phyloP scores from a whole-genome alignment of 1,140 invertebrate species.

The Euura saliciscinereae region DNA sequence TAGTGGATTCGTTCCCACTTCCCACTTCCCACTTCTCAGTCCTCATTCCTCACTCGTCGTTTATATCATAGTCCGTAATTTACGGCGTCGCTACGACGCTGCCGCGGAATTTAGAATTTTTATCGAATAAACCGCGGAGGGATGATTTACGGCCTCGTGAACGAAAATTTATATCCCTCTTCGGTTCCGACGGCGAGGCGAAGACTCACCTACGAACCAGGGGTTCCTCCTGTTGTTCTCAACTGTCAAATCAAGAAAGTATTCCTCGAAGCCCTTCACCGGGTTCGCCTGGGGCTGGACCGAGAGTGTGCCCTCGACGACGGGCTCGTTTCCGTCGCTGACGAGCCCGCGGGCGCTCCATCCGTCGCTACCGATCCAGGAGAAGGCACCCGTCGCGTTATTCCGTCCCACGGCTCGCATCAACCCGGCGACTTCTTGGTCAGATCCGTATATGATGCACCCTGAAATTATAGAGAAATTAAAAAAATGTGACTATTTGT shows the following conservation, averaged over 20 bases:
- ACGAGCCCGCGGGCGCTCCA: conserved; percentile 89
- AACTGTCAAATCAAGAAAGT: conserved; percentile 85
- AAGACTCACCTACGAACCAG: conserved; percentile 86
- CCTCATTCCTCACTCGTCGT: too few species aligned
- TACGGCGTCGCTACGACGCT: too few species aligned
- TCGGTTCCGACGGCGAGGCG: too few species aligned
- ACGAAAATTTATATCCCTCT: too few species aligned
- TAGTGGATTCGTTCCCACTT: too few species aligned
- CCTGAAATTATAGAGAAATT: conserved; percentile 65
- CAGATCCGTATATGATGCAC: conserved; percentile 94
- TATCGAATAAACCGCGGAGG: too few species aligned
- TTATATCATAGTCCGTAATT: too few species aligned
- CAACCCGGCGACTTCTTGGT: conserved; percentile 93
- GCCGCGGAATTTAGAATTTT: too few species aligned
- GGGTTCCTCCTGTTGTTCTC: conserved; percentile 89
- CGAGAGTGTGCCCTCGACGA: conserved; percentile 90
- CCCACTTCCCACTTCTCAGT: too few species aligned
- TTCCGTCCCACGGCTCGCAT: conserved; percentile 87
- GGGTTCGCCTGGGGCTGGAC: conserved; percentile 90
- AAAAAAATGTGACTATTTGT: background rate
- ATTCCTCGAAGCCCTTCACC: conserved; percentile 85
- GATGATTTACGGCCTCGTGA: too few species aligned
- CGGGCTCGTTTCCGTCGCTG: conserved; percentile 82
- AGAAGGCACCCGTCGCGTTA: conserved; percentile 89
- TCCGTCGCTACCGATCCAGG: conserved; percentile 95